Base-by-base conservation (phyloP, 23 tunicate species). In the Ciona savignyi region DNA sequence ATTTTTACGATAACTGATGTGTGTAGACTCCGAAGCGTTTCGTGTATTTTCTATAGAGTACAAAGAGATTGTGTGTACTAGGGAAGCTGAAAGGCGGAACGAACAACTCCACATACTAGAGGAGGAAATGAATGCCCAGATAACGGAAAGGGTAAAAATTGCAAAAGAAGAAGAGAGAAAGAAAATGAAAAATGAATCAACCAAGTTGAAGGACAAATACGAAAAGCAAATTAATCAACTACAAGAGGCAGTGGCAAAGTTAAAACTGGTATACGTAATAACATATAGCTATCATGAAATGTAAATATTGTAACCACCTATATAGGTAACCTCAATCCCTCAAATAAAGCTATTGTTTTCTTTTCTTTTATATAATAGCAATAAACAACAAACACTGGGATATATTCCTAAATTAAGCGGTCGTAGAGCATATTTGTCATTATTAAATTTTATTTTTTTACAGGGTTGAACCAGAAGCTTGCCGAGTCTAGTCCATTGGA, bases 81-180 rank as follows among this genome's bases (percentile, higher is more conserved):
- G 96, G 74, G 81, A 35, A 42, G 78, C 65, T 4, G 81, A 89
- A 56, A 63, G 68, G 60, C 72, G 88, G 33, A 72, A 60, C 21
- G 77, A 78, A 25, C 96, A 89, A 49, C 65, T 81, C 23, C 49
- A 71, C 15, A 34, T 82, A 20, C 76, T 89, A 29, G 96, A 82
- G 61, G 97, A 90, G 34, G 97, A 90, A 60, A 83, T 90, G 90
- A 86, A 90, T 76, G 70, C 74, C 4, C 90, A 90, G 61, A 74
- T 90, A 6, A 60, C 26, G 26, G 60, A 29, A 33, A 74, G 79
- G 60, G 97, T 82, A 73, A 66, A 84, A 29, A 74, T 34, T 34
- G 79, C 70, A 25, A 67, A 88, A 30, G 35, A 67, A 23, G 82
- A 79, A 48, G 90, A 83, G 81, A 69, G 80, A 78, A 73, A 70